Conservation (phyloP, 2,113 vertebrate genomes). For the Corythornis cristatus region DNA sequence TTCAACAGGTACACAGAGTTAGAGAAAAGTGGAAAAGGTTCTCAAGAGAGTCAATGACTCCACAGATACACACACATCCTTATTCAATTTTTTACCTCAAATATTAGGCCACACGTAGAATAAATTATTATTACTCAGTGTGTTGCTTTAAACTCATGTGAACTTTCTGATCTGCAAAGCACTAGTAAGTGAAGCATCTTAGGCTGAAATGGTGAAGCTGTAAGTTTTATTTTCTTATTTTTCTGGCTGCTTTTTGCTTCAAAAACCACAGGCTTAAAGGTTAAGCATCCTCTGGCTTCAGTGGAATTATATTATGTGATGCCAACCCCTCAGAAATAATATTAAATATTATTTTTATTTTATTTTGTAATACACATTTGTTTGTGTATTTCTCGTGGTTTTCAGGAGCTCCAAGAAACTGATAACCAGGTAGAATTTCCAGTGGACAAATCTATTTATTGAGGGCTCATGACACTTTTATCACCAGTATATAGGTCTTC, state of each 20-base stretch:
- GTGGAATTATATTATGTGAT: neutral
- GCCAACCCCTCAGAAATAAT: neutral
- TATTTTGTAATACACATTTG: neutral
- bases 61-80: neutral
- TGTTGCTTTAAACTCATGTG: neutral
- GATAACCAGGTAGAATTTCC: neutral
- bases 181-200: neutral
- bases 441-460: neutral
- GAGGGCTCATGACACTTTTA: neutral
- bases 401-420: neutral
- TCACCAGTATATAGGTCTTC: neutral
- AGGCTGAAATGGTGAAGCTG: neutral
- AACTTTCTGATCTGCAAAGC: neutral
- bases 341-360: neutral
- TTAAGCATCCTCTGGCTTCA: neutral
- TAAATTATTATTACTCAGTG: neutral
- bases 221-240: neutral
- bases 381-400: neutral
- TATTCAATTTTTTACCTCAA: neutral
- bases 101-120: neutral
- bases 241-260: neutral
- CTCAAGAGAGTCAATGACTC: neutral
- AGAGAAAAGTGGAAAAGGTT: neutral
- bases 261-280: neutral
- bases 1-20: neutral